These are phyloP conservation scores for Ameiurus melas DNA, from an alignment of 2,113 vertebrate genomes.

Conservation along the genomic window DNA sequence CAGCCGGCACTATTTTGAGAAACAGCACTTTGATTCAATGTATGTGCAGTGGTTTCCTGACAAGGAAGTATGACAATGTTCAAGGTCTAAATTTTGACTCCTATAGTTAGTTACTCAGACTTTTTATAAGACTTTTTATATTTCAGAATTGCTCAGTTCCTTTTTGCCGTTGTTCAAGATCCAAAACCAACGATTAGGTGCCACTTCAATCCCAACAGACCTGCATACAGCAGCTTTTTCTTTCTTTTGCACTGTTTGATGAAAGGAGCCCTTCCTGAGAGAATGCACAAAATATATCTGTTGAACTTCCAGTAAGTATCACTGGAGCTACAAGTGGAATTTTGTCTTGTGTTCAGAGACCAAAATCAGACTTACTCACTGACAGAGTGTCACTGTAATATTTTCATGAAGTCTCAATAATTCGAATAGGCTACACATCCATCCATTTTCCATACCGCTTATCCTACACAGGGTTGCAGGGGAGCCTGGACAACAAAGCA, in stretches of 20 bases:
- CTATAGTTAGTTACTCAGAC: background rate
- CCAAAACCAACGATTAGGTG: background rate
- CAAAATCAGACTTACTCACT: background rate
- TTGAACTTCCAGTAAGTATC: background rate
- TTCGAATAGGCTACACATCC: background rate
- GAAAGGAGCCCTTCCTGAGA: background rate
- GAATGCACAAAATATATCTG: background rate
- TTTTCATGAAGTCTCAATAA: background rate
- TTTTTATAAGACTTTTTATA: background rate
- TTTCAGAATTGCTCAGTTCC: background rate
- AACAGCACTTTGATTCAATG: background rate
- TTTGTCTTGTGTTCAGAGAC: background rate
- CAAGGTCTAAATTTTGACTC: background rate
- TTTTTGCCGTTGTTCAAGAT: background rate
- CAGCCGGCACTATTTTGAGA: slow-evolving; percentile 19
- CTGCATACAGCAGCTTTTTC: background rate
- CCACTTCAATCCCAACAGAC: background rate
- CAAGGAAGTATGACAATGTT: background rate
- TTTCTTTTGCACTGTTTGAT: background rate
- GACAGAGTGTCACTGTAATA: background rate
- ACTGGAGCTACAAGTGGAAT: background rate
- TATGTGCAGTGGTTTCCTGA: background rate
- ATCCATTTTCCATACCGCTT: too few species aligned
- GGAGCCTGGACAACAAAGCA: too few species aligned
- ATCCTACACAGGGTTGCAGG: too few species aligned